phyloP scores from a whole-genome alignment of 1,140 invertebrate species.

The Popillia japonica region DNA sequence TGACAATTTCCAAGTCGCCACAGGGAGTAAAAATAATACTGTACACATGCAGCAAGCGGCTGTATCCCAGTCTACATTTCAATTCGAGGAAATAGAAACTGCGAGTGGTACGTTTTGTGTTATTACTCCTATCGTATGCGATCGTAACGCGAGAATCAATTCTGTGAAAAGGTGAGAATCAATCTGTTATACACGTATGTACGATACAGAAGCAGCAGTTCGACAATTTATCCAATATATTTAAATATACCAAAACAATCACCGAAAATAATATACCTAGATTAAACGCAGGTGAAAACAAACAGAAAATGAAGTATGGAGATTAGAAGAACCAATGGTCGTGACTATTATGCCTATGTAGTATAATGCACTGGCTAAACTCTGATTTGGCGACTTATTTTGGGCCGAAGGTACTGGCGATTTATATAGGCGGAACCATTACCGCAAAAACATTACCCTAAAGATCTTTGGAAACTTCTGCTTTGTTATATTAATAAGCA shows the following conservation, averaged over 20 bases:
- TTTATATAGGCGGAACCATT: too few species aligned
- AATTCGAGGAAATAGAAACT: not conserved
- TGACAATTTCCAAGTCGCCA: conserved; percentile 13
- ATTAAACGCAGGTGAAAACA: not conserved
- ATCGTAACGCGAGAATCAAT: not conserved
- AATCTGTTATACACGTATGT: not conserved
- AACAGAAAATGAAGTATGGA: not conserved
- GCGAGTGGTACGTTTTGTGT: not conserved
- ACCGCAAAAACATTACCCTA: too few species aligned
- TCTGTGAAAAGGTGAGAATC: not conserved
- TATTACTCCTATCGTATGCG: not conserved
- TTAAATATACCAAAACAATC: not conserved
- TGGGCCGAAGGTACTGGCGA: too few species aligned
- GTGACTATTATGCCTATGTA: not conserved
- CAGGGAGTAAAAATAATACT: conserved; percentile 2
- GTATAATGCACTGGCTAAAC: not conserved
- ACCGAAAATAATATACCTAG: not conserved
- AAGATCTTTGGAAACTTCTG: too few species aligned
- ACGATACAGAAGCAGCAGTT: not conserved
- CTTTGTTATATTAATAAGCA: too few species aligned
- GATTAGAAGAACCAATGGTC: not conserved
- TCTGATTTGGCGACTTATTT: not conserved
- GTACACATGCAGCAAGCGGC: not conserved
- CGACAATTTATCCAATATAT: not conserved
- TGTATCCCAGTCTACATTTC: not conserved